Percentiles rank a stretch among this genome's conserved stretches.
These are phyloP conservation scores for Drosophila birchii DNA, from an alignment of 2,888 invertebrate genomes.

Conservation along the genomic window DNA sequence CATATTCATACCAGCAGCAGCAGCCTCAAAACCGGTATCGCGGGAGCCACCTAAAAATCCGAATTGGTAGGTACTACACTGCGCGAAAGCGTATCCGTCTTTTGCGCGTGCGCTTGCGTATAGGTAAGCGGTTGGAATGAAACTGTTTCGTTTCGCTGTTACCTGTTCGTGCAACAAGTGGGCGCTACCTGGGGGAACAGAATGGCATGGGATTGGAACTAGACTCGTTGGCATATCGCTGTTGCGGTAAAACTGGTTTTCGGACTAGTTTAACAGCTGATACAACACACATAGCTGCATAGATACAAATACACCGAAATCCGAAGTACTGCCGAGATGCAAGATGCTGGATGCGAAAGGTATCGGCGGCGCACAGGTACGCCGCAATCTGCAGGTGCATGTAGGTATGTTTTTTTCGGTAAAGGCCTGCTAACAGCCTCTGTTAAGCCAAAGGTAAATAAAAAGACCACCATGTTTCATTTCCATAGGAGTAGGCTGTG, in stretches of 20 bases:
- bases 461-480: slow-evolving; percentile 64
- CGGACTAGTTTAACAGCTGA: slow-evolving; percentile 52
- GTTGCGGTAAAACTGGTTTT: slow-evolving; percentile 46
- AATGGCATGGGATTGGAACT: slow-evolving; percentile 17
- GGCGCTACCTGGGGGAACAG: slow-evolving; percentile 35
- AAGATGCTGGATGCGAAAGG: slow-evolving; percentile 24
- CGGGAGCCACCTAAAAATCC: slow-evolving; percentile 50
- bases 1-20: slow-evolving; percentile 41
- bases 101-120: not conserved
- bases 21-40: slow-evolving; percentile 41
- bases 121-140: slow-evolving; percentile 70
- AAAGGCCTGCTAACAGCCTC: slow-evolving; percentile 64
- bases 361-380: slow-evolving; percentile 39
- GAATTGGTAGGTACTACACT: slow-evolving; percentile 23
- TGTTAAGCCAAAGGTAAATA: slow-evolving; percentile 62
- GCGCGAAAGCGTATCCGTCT: slow-evolving; percentile 16
- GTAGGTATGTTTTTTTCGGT: slow-evolving; percentile 30
- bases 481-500: slow-evolving; percentile 55
- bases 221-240: slow-evolving; percentile 34
- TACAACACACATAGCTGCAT: slow-evolving; percentile 25
- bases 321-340: slow-evolving; percentile 6
- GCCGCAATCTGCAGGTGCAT: slow-evolving; percentile 69
- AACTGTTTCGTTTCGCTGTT: slow-evolving; percentile 59
- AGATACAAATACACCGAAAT: slow-evolving; percentile 9
- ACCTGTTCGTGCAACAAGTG: slow-evolving; percentile 40